Evolutionary conservation across 2,888 invertebrate genomes (phyloP).

Genomic region (Catocala nupta): DNA sequence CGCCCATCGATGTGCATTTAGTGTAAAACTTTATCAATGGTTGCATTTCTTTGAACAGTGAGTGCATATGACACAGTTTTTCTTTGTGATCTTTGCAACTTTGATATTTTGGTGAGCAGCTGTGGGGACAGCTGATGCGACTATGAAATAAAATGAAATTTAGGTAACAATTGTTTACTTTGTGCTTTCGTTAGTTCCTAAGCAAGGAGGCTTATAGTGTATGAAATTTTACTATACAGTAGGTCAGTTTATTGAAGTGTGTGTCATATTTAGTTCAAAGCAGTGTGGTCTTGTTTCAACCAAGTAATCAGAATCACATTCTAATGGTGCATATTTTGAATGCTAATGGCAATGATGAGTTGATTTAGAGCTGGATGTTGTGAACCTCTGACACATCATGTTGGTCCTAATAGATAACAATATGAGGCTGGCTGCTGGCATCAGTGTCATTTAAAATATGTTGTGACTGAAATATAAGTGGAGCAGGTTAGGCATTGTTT

Average conservation of each 20-base stretch:
- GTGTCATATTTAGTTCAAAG: slow-evolving; percentile 41
- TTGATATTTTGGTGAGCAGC: slow-evolving; percentile 65
- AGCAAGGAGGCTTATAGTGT: slow-evolving; percentile 43
- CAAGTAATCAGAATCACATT: slow-evolving; percentile 34
- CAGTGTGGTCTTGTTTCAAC: slow-evolving; percentile 55
- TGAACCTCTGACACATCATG: slow-evolving; percentile 23
- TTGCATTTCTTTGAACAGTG: slow-evolving; percentile 71
- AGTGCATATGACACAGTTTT: slow-evolving; percentile 66
- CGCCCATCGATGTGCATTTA: slow-evolving; percentile 78
- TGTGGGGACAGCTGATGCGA: slow-evolving; percentile 71
- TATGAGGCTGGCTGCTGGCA: slow-evolving; percentile 9
- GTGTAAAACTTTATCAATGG: slow-evolving; percentile 66
- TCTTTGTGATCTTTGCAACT: slow-evolving; percentile 50
- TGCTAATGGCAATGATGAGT: slow-evolving; percentile 36
- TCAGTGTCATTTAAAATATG: slow-evolving; percentile 5
- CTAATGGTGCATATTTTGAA: slow-evolving; percentile 27
- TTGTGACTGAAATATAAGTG: slow-evolving; percentile 17
- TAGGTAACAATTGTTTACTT: slow-evolving; percentile 70
- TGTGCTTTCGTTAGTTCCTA: slow-evolving; percentile 40
- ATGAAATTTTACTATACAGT: slow-evolving; percentile 35
- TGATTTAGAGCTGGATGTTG: slow-evolving; percentile 26
- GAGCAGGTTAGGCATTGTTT: slow-evolving; percentile 62
- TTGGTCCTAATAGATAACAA: slow-evolving; percentile 20
- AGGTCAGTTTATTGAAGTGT: slow-evolving; percentile 29
- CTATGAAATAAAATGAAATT: slow-evolving; percentile 86